A percentile compares a stretch with the other conserved stretches of the same genome.
phyloP scores from a whole-genome alignment of 2,113 vertebrate genomes.

The Ageneiosus marmoratus region DNA sequence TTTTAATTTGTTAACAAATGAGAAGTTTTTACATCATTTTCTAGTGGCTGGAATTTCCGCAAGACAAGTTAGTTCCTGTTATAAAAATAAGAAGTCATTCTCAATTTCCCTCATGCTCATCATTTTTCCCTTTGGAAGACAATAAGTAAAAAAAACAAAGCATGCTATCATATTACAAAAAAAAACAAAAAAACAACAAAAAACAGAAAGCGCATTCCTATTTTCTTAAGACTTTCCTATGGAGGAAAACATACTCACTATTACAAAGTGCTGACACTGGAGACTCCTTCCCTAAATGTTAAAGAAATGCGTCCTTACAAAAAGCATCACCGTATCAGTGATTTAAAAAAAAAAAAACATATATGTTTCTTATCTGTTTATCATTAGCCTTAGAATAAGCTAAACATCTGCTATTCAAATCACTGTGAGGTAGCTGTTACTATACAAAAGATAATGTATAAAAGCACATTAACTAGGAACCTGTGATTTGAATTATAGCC shows the following conservation, averaged over 20 bases:
- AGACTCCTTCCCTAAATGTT: neutral
- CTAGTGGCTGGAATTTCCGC: neutral
- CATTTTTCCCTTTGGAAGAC: neutral
- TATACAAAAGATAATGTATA: neutral
- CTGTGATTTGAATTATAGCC: neutral
- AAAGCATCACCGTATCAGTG: neutral
- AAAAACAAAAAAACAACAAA: too few species aligned
- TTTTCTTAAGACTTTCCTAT: neutral
- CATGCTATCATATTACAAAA: neutral
- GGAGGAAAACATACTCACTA: neutral
- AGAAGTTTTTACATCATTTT: neutral
- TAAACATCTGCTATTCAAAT: neutral
- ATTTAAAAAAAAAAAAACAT: too few species aligned
- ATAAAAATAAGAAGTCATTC: neutral
- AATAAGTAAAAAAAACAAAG: neutral
- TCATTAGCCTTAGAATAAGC: neutral
- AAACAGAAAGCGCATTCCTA: neutral
- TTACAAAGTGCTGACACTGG: neutral
- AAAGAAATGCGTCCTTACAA: too few species aligned
- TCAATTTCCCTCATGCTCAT: neutral
- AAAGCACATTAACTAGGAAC: neutral
- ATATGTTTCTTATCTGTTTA: neutral
- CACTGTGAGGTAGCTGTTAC: constrained; percentile 1
- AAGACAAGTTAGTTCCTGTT: neutral
- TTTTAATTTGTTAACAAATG: neutral